Evolutionary conservation across 1,140 invertebrate genomes (phyloP).

Genomic region (Phymorhynchus buccinoides): DNA sequence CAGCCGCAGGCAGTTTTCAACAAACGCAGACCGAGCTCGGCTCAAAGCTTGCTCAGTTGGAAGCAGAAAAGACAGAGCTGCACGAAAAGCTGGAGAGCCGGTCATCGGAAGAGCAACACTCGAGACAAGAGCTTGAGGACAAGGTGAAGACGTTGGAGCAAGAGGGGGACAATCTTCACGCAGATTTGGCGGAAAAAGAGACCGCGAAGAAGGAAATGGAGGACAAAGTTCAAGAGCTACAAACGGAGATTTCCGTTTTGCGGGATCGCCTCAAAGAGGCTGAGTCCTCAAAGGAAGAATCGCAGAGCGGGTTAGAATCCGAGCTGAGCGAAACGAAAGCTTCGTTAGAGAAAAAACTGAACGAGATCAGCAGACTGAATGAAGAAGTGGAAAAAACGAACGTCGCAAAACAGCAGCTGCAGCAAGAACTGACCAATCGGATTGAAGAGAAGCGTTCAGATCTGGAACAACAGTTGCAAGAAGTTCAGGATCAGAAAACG

Average conservation of each 20-base stretch:
- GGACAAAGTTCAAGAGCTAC: background rate
- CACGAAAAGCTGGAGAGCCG: conserved; percentile 1
- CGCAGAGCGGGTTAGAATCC: conserved; percentile 7
- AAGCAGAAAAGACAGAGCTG: background rate
- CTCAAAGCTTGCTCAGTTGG: background rate
- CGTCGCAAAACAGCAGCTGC: conserved; percentile 6
- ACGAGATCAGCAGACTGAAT: background rate
- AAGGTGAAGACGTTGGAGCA: background rate
- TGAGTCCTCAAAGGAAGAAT: background rate
- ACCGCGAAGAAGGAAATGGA: conserved; percentile 5
- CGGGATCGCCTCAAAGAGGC: background rate
- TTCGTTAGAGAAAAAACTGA: background rate
- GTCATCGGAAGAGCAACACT: background rate
- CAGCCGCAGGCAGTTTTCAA: background rate
- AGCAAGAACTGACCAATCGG: conserved; percentile 22
- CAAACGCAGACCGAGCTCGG: background rate
- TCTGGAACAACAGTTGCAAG: conserved; percentile 34
- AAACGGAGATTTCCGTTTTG: conserved; percentile 1
- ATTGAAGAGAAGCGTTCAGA: conserved; percentile 8
- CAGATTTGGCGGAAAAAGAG: conserved; percentile 3
- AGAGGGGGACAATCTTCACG: conserved; percentile 14
- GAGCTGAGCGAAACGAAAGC: background rate
- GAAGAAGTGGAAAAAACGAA: conserved; percentile 34
- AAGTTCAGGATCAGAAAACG: conserved; percentile 31
- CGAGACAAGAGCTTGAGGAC: background rate